phyloP scores from a whole-genome alignment of 2,113 vertebrate genomes.

The Pristiophorus japonicus region DNA sequence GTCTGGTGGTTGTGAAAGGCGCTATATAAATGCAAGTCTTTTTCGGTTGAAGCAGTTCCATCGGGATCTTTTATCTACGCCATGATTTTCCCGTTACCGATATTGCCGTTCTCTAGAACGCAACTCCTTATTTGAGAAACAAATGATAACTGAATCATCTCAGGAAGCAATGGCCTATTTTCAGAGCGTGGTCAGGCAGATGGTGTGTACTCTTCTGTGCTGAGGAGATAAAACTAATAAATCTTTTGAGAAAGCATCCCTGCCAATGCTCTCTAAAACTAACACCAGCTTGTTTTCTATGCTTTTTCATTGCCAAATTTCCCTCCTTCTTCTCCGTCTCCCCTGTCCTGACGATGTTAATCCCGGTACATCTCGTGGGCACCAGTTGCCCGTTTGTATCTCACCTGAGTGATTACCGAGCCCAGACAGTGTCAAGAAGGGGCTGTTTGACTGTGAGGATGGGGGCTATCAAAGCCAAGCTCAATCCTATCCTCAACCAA shows the following conservation, averaged over 20 bases:
- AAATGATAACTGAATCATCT: neutral
- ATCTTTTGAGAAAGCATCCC: neutral
- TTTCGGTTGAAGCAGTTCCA: neutral
- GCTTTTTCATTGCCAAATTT: neutral
- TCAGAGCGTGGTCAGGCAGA: neutral
- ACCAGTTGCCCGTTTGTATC: too few relatives aligned
- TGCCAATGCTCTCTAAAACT: neutral
- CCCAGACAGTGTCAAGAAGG: too few relatives aligned
- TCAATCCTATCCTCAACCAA: too few relatives aligned
- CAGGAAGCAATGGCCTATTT: neutral
- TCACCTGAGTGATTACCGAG: too few relatives aligned
- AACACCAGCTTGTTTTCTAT: neutral
- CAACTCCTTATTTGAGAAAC: neutral
- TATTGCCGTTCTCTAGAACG: neutral
- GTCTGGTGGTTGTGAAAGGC: too few relatives aligned
- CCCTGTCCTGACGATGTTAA: too few relatives aligned
- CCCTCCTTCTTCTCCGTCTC: too few relatives aligned
- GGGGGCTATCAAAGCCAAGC: too few relatives aligned
- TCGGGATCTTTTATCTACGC: neutral
- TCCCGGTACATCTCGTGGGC: too few relatives aligned
- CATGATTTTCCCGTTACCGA: neutral
- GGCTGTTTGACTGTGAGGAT: too few relatives aligned
- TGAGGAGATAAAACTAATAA: neutral
- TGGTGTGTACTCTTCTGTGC: neutral
- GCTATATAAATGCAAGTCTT: too few relatives aligned